These are phyloP conservation scores for Pangasius djambal DNA, from an alignment of 2,797 vertebrate species.

Conservation along the genomic window DNA sequence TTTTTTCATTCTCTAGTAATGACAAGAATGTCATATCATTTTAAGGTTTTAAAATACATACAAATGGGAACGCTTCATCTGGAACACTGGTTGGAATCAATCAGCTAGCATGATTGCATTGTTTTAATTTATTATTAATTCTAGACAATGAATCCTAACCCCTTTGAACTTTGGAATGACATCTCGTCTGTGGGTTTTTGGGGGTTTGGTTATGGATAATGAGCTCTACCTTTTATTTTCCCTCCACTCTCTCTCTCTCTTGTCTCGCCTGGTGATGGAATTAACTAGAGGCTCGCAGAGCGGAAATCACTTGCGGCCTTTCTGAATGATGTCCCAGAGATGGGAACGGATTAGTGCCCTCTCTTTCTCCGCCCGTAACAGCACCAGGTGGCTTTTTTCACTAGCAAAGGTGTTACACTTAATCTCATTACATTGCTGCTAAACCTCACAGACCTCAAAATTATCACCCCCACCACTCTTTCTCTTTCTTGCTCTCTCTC, in stretches of 20 bases:
- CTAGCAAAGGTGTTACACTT: conserved; percentile 88
- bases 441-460: conserved; percentile 92
- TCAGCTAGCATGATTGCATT: background rate
- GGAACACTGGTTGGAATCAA: background rate
- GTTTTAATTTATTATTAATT: background rate
- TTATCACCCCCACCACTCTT: conserved; percentile 75
- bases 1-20: background rate
- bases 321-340: conserved; percentile 89
- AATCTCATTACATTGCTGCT: conserved; percentile 90
- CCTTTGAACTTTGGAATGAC: conserved; percentile 36
- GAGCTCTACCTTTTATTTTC: conserved; percentile 66
- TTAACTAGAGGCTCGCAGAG: conserved; percentile 85
- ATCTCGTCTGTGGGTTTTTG: conserved; percentile 38
- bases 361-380: conserved; percentile 75
- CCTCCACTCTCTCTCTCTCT: conserved; percentile 49
- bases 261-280: conserved; percentile 78
- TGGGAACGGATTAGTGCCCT: conserved; percentile 87
- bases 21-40: background rate
- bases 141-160: background rate
- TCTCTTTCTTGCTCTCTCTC: conserved; percentile 64
- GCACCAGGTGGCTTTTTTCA: conserved; percentile 85
- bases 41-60: background rate
- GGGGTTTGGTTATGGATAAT: conserved; percentile 52
- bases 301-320: conserved; percentile 80
- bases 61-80: background rate